A percentile compares a stretch with the other conserved stretches of the same genome.
These are phyloP conservation scores for Lissonota sp. DNA, from an alignment of 2,888 invertebrate species.

Conservation along the genomic window DNA sequence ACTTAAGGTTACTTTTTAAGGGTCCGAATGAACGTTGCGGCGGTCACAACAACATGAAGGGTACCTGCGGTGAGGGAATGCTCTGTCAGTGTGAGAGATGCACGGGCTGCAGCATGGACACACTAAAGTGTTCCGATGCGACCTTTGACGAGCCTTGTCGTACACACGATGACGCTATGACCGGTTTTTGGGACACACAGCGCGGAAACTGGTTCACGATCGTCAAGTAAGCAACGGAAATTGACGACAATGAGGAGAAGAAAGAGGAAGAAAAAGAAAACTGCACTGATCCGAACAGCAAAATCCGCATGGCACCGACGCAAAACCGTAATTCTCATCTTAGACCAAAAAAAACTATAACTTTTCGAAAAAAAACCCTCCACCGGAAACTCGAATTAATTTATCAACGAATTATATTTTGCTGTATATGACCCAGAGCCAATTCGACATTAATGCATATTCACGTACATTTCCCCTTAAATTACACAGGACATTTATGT, in stretches of 20 bases:
- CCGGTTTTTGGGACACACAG: constrained; percentile 59
- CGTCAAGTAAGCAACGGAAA: constrained; percentile 64
- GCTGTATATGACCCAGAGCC: constrained; percentile 7
- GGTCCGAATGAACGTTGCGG: constrained; percentile 84
- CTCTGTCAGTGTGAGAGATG: constrained; percentile 82
- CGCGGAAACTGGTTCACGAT: constrained; percentile 67
- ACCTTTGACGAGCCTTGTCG: constrained; percentile 68
- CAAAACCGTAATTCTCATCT: constrained; percentile 29
- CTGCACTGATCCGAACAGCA: constrained; percentile 1
- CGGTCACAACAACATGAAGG: constrained; percentile 78
- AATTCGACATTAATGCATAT: not conserved
- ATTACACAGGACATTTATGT: constrained; percentile 7
- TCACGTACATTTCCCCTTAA: not conserved
- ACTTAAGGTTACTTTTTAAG: constrained; percentile 70
- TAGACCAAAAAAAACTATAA: not conserved
- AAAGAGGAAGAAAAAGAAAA: constrained; percentile 18
- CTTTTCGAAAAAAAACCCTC: not conserved
- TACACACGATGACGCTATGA: constrained; percentile 62
- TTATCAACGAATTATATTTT: constrained; percentile 13
- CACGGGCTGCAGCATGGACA: constrained; percentile 81
- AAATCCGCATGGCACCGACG: constrained; percentile 14
- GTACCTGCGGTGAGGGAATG: constrained; percentile 82
- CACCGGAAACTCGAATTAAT: constrained; percentile 11
- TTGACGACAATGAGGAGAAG: constrained; percentile 11
- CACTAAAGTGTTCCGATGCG: constrained; percentile 70